These are phyloP conservation scores for Taurulus bubalis DNA, from an alignment of 2,113 vertebrate genomes.

Conservation along the genomic window DNA sequence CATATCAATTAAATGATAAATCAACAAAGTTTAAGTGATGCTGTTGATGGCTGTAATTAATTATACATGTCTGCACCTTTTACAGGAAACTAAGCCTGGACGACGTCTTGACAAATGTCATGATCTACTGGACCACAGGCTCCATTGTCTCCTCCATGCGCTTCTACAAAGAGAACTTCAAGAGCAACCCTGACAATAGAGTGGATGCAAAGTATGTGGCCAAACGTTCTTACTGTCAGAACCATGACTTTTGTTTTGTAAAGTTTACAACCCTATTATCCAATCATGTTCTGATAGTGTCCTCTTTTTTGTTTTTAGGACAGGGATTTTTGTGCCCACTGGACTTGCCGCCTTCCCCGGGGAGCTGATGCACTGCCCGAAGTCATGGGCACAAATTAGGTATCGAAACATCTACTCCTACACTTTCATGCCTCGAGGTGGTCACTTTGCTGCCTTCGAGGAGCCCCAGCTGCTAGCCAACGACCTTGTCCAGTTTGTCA, in stretches of 20 bases:
- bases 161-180: slow-evolving; percentile 90
- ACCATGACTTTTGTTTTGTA: not conserved
- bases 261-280: not conserved
- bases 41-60: not conserved
- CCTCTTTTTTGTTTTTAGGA: slow-evolving; percentile 73
- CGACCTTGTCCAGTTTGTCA: slow-evolving; percentile 86
- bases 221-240: not conserved
- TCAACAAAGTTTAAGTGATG: not conserved
- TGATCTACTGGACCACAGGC: slow-evolving; percentile 92
- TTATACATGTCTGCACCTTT: slow-evolving; percentile 9
- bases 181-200: slow-evolving; percentile 25
- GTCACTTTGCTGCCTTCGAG: slow-evolving; percentile 91
- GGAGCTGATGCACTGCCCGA: slow-evolving; percentile 84
- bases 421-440: slow-evolving; percentile 86
- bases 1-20: not conserved
- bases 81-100: slow-evolving; percentile 89
- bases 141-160: slow-evolving; percentile 89
- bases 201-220: slow-evolving; percentile 76
- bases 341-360: slow-evolving; percentile 87
- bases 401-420: slow-evolving; percentile 85
- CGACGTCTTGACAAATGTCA: slow-evolving; percentile 89
- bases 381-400: slow-evolving; percentile 75
- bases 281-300: not conserved
- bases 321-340: slow-evolving; percentile 82
- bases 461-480: slow-evolving; percentile 87